Conservation (phyloP, 2,113 vertebrate species). For the Setophaga petechia region DNA sequence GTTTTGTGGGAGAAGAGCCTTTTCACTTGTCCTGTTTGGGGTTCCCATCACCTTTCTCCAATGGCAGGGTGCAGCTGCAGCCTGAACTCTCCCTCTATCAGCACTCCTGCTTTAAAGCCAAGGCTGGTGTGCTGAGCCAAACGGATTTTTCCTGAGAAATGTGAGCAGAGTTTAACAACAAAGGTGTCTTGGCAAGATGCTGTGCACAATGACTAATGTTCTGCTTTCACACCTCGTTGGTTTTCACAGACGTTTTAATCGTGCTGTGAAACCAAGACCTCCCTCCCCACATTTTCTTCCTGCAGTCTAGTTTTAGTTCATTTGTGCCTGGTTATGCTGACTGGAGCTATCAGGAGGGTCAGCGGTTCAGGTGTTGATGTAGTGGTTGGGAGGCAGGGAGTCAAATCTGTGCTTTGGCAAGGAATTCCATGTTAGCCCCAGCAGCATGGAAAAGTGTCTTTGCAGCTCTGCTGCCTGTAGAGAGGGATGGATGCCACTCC, state of each 20-base stretch:
- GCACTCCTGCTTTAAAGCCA: background rate
- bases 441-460: background rate
- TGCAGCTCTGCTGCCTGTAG: background rate
- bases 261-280: background rate
- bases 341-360: background rate
- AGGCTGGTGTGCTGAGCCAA: background rate
- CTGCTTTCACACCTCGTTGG: background rate
- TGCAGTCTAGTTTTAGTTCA: background rate
- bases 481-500: background rate
- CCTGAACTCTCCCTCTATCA: background rate
- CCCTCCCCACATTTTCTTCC: background rate
- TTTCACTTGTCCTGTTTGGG: background rate
- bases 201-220: slow-evolving; percentile 1
- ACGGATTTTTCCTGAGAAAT: background rate
- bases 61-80: background rate
- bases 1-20: background rate
- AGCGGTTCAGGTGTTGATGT: background rate
- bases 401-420: background rate
- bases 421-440: background rate
- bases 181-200: background rate
- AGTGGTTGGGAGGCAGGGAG: background rate
- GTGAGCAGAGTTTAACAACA: background rate
- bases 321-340: background rate
- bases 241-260: background rate
- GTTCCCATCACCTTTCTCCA: background rate